phyloP scores from a whole-genome alignment of 2,888 invertebrate genomes.

The Orthosia gothica region DNA sequence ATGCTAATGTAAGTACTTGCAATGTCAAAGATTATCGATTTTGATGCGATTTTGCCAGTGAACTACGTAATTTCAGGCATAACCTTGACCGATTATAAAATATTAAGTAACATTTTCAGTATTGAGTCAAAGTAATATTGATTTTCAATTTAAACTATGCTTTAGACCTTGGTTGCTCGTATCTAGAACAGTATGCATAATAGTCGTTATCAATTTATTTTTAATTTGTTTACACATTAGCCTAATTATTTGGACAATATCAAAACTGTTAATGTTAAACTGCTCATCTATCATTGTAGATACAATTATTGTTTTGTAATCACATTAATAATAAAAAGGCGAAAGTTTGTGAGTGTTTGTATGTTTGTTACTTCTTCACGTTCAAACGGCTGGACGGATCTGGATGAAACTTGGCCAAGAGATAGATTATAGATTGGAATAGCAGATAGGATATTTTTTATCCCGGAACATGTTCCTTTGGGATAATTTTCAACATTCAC shows the following conservation, averaged over 20 bases:
- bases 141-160: conserved; percentile 3
- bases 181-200: background rate
- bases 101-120: conserved; percentile 5
- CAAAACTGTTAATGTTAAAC: background rate
- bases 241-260: background rate
- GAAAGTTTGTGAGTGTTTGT: too few species aligned
- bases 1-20: conserved; percentile 93
- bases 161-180: background rate
- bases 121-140: conserved; percentile 14
- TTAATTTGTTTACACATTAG: conserved; percentile 34
- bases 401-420: too few species aligned
- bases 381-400: too few species aligned
- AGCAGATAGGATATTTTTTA: too few species aligned
- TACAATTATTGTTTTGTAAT: background rate
- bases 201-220: conserved; percentile 3
- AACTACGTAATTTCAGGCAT: conserved; percentile 69
- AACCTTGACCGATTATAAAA: conserved; percentile 57
- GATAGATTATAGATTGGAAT: too few species aligned
- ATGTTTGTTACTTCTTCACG: too few species aligned
- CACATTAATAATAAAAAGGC: too few species aligned
- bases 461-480: too few species aligned
- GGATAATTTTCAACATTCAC: too few species aligned
- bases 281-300: background rate
- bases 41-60: conserved; percentile 73
- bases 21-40: conserved; percentile 83